A percentile compares a stretch with the other conserved stretches of the same genome.
Conservation (phyloP, 1,140 invertebrate genomes). For the Heliconius himera region DNA sequence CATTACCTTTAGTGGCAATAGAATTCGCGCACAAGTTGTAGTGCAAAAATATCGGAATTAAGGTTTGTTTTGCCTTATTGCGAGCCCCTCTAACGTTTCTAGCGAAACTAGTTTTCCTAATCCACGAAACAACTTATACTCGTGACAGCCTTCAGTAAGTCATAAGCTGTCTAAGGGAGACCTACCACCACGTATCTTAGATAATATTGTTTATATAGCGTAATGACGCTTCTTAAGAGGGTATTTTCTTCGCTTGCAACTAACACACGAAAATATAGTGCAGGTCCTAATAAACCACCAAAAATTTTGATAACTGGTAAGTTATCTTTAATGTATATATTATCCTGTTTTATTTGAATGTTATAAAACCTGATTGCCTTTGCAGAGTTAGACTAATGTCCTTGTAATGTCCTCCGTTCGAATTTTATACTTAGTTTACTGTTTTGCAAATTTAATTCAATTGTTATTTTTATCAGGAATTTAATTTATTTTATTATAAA, state of each 20-base stretch:
- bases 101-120: slow-evolving; percentile 21
- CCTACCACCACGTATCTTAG: slow-evolving; percentile 8
- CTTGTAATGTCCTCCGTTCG: not conserved
- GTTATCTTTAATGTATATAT: too few species aligned
- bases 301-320: slow-evolving; percentile 82
- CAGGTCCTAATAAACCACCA: slow-evolving; percentile 58
- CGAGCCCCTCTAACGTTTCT: not conserved
- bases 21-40: slow-evolving; percentile 6
- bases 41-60: slow-evolving; percentile 12
- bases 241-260: slow-evolving; percentile 17
- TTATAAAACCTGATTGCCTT: not conserved
- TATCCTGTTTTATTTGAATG: not conserved
- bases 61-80: slow-evolving; percentile 35
- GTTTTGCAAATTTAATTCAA: not conserved
- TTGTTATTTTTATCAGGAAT: too few species aligned
- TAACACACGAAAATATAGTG: slow-evolving; percentile 48
- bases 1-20: slow-evolving; percentile 43
- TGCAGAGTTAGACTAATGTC: not conserved
- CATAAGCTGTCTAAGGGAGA: slow-evolving; percentile 13
- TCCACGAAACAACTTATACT: slow-evolving; percentile 15
- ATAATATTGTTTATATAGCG: slow-evolving; percentile 17
- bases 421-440: not conserved
- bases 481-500: too few species aligned
- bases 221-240: slow-evolving; percentile 30
- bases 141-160: slow-evolving; percentile 10